phyloP scores from a whole-genome alignment of 2,113 vertebrate species.

The Oreotrochilus melanogaster region DNA sequence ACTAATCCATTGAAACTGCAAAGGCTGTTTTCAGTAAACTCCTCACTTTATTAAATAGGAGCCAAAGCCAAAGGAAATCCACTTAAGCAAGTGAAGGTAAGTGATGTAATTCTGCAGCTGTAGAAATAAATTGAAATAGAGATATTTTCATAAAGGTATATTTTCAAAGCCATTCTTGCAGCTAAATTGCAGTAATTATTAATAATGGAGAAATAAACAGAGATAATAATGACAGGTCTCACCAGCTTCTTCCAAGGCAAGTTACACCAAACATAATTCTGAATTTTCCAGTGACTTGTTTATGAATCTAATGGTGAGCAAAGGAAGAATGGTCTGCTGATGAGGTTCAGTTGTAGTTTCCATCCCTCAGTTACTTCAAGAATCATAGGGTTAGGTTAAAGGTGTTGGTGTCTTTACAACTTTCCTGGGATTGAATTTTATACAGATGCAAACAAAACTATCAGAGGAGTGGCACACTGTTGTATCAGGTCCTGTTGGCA shows the following conservation, averaged over 20 bases:
- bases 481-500: background rate
- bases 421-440: background rate
- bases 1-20: constrained; percentile 72
- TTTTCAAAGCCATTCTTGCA: constrained; percentile 38
- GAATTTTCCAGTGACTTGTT: background rate
- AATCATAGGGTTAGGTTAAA: background rate
- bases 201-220: constrained; percentile 23
- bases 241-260: background rate
- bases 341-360: background rate
- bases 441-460: background rate
- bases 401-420: background rate
- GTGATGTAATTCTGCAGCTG: constrained; percentile 60
- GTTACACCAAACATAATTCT: background rate
- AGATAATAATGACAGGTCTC: background rate
- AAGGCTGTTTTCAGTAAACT: constrained; percentile 61
- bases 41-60: constrained; percentile 66
- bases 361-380: background rate
- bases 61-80: constrained; percentile 56
- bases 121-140: constrained; percentile 52
- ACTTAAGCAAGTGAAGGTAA: constrained; percentile 49
- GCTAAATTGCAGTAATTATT: constrained; percentile 4
- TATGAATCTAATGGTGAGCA: background rate
- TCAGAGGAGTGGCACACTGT: background rate
- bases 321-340: background rate
- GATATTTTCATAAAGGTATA: no score